These are phyloP conservation scores for Metopia argyrocephala DNA, from an alignment of 2,888 invertebrate genomes.

Conservation along the genomic window DNA sequence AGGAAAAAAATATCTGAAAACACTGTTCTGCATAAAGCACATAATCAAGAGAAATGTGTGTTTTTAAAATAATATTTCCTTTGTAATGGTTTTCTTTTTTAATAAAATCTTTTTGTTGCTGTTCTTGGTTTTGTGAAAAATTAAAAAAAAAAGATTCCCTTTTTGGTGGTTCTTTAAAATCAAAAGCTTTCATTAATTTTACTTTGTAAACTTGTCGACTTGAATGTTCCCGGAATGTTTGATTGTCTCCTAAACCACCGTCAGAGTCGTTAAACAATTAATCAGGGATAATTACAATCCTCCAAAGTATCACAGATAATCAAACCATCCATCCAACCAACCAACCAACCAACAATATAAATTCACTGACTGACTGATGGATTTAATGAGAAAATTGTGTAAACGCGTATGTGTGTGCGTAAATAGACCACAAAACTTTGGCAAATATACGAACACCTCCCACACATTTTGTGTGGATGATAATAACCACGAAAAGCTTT, in stretches of 20 bases:
- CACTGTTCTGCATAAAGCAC: too few species aligned
- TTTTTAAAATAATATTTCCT: too few species aligned
- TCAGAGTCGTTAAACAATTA: conserved; percentile 73
- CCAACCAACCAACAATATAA: neutral
- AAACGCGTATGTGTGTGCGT: neutral
- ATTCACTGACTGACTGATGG: conserved; percentile 12
- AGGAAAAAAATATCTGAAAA: too few species aligned
- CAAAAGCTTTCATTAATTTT: conserved; percentile 47
- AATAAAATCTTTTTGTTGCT: neutral
- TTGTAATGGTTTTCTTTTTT: neutral
- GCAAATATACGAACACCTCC: conserved; percentile 35
- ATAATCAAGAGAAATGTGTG: too few species aligned
- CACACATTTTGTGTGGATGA: conserved; percentile 40
- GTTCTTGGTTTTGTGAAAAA: neutral
- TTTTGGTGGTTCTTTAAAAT: conserved; percentile 69
- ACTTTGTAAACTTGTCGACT: conserved; percentile 62
- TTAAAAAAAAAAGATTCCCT: conserved; percentile 7
- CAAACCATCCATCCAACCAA: conserved; percentile 6
- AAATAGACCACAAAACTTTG: conserved; percentile 31
- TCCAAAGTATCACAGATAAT: conserved; percentile 27
- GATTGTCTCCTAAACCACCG: conserved; percentile 66
- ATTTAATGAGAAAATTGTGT: conserved; percentile 15
- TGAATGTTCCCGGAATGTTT: neutral
- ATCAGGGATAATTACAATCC: conserved; percentile 74
- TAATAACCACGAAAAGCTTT: conserved; percentile 52